Percentiles rank a stretch among this genome's conserved stretches.
These are phyloP conservation scores for Lemur catta DNA, from an alignment of 2,797 vertebrate species.

Conservation along the genomic window DNA sequence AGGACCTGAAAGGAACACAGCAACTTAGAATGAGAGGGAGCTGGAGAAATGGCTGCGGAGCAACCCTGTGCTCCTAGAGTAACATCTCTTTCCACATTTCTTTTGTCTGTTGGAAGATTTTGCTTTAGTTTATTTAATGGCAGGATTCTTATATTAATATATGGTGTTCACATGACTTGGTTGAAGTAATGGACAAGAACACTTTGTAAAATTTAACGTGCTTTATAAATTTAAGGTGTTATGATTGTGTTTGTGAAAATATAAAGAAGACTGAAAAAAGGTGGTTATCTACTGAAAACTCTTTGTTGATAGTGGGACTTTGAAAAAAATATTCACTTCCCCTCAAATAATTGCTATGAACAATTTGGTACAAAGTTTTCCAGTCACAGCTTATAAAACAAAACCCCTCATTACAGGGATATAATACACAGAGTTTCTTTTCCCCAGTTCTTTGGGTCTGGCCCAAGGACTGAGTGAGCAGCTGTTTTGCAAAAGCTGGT, in stretches of 20 bases:
- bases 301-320: background rate
- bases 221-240: background rate
- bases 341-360: background rate
- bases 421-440: slow-evolving; percentile 30
- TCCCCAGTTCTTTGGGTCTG: slow-evolving; percentile 30
- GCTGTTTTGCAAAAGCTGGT: slow-evolving; percentile 40
- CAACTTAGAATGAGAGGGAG: background rate
- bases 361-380: background rate
- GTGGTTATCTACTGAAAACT: background rate
- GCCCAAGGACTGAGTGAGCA: slow-evolving; percentile 48
- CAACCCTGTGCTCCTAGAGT: background rate
- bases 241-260: slow-evolving; percentile 10
- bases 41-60: background rate
- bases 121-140: background rate
- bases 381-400: slow-evolving; percentile 39
- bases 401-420: slow-evolving; percentile 24
- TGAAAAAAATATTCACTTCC: background rate
- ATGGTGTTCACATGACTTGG: background rate
- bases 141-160: background rate
- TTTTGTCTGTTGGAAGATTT: background rate
- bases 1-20: background rate
- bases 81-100: background rate
- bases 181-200: background rate
- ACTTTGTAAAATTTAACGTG: background rate
- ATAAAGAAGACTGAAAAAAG: background rate